These are phyloP conservation scores for Epinephelus lanceolatus DNA, from an alignment of 2,113 vertebrate species.

Conservation along the genomic window DNA sequence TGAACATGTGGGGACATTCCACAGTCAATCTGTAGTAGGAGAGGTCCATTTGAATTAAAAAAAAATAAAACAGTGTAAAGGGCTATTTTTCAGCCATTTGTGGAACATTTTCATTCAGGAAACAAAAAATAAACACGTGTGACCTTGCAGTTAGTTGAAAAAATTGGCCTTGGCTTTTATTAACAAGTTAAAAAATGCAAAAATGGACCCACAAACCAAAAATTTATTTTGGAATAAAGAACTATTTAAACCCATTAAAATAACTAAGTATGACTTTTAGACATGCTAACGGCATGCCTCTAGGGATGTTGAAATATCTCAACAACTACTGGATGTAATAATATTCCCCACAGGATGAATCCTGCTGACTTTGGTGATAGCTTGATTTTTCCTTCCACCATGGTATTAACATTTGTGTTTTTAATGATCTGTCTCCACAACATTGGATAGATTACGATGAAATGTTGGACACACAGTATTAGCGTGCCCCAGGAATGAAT, in stretches of 20 bases:
- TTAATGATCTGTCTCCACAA: not conserved
- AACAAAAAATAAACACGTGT: not conserved
- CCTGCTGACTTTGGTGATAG: not conserved
- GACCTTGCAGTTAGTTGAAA: slow-evolving; percentile 14
- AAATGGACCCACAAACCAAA: not conserved
- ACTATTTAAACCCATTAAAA: slow-evolving; percentile 10
- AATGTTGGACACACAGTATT: not conserved
- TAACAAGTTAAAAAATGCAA: not conserved
- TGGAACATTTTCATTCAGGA: not conserved
- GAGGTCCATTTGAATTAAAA: slow-evolving; percentile 8
- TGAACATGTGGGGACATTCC: not conserved
- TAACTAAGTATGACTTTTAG: not conserved
- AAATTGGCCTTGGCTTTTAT: slow-evolving; percentile 18
- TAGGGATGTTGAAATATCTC: not conserved
- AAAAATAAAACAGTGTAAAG: not conserved
- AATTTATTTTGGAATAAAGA: not conserved
- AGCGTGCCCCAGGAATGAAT: too few species aligned
- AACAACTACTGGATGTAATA: too few species aligned
- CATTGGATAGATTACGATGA: not conserved
- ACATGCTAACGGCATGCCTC: too few species aligned
- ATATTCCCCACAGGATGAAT: not conserved
- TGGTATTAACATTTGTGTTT: not conserved
- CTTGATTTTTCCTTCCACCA: not conserved
- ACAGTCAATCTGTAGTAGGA: not conserved
- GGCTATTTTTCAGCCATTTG: not conserved